These are phyloP conservation scores for Caranx ignobilis DNA, from an alignment of 2,113 vertebrate species.

Conservation along the genomic window DNA sequence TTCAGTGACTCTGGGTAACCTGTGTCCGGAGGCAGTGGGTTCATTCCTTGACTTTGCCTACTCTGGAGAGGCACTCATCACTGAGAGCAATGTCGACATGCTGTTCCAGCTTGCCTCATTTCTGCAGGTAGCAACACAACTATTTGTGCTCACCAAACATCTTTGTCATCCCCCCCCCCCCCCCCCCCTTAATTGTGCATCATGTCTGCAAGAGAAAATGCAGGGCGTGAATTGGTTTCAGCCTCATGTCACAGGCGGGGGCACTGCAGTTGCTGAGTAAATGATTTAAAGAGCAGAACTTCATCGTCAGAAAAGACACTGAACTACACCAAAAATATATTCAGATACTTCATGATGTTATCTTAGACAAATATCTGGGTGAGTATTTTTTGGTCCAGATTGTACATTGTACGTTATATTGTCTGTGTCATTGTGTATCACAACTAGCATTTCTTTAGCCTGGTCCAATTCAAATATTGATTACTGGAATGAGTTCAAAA, in stretches of 20 bases:
- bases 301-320: not conserved
- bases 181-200: not conserved
- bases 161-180: not conserved
- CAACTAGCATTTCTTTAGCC: not conserved
- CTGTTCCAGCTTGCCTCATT: conserved; percentile 96
- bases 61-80: conserved; percentile 92
- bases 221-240: not conserved
- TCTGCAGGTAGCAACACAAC: conserved; percentile 85
- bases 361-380: no score
- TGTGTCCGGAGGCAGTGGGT: conserved; percentile 88
- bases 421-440: not conserved
- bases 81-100: conserved; percentile 93
- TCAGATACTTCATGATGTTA: no score
- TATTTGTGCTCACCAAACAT: not conserved
- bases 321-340: not conserved
- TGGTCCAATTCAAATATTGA: not conserved
- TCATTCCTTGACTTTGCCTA: conserved; percentile 98
- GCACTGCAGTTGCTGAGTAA: not conserved
- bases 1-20: conserved; percentile 91
- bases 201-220: not conserved
- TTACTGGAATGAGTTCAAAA: not conserved
- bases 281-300: not conserved
- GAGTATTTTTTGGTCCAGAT: not conserved
- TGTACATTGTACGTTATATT: not conserved
- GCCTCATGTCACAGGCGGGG: not conserved